Evolutionary conservation across 2,113 vertebrate genomes (phyloP).

Genomic region (Alaudala cheleensis): DNA sequence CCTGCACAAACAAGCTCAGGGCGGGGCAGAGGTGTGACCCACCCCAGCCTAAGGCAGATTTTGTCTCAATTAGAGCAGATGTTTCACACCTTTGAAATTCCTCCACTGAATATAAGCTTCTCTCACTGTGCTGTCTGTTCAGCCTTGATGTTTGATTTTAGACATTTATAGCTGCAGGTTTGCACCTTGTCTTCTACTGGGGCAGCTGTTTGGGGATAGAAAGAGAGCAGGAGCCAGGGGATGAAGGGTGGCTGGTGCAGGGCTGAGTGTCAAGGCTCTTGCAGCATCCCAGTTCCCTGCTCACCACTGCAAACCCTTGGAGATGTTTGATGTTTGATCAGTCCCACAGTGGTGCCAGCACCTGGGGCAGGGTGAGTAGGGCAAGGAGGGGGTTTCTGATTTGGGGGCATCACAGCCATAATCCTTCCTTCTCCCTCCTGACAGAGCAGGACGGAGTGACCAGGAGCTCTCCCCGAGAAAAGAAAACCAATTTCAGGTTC

Average conservation of each 20-base stretch:
- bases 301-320: background rate
- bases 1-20: background rate
- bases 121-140: background rate
- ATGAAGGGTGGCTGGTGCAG: background rate
- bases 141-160: background rate
- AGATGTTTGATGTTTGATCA: background rate
- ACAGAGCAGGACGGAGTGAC: background rate
- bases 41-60: background rate
- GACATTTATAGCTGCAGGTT: fast-evolving
- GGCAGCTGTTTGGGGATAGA: background rate
- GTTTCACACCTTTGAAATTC: background rate
- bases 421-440: background rate
- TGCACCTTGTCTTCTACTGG: background rate
- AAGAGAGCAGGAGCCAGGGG: background rate
- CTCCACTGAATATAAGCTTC: background rate
- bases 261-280: background rate
- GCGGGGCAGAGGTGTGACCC: background rate
- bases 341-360: background rate
- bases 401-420: background rate
- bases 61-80: background rate
- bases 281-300: background rate
- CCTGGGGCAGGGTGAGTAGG: background rate
- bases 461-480: background rate
- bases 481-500: background rate
- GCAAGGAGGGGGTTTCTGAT: background rate